phyloP scores from a whole-genome alignment of 1,140 invertebrate genomes.

The Lepidotrigona ventralis region DNA sequence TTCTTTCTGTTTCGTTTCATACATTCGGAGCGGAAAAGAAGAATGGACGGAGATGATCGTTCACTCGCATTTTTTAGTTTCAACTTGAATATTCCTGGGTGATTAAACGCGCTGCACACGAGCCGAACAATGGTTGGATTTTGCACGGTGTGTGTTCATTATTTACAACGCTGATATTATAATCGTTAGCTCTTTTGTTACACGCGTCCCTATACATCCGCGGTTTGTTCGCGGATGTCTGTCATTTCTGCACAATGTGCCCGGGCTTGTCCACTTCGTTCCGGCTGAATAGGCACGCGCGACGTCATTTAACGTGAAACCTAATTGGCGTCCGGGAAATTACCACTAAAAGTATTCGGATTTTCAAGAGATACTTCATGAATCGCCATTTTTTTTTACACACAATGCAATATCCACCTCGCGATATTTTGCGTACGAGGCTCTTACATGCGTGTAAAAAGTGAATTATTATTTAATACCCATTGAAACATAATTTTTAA shows the following conservation, averaged over 20 bases:
- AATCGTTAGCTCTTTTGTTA: constrained; percentile 18
- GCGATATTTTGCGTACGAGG: no score
- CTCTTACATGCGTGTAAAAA: not conserved
- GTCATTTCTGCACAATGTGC: not conserved
- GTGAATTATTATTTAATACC: not conserved
- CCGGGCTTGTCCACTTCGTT: constrained; percentile 2
- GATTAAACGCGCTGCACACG: not conserved
- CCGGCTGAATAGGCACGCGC: not conserved
- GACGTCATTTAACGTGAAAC: constrained; percentile 1
- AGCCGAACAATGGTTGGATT: not conserved
- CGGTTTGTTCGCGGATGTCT: constrained; percentile 1
- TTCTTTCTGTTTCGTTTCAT: no score
- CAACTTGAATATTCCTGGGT: not conserved
- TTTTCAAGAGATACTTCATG: not conserved
- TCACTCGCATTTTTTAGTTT: not conserved
- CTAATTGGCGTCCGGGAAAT: not conserved
- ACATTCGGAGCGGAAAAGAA: no score
- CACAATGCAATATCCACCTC: not conserved
- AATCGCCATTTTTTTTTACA: not conserved
- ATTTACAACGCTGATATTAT: constrained; percentile 11
- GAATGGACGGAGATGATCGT: not conserved
- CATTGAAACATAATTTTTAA: no score
- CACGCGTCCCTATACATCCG: not conserved
- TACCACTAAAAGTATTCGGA: not conserved
- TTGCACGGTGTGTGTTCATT: not conserved